Percentiles rank a stretch among this genome's conserved stretches.
phyloP scores from a whole-genome alignment of 1,140 invertebrate genomes.

The Drosophila nannoptera region DNA sequence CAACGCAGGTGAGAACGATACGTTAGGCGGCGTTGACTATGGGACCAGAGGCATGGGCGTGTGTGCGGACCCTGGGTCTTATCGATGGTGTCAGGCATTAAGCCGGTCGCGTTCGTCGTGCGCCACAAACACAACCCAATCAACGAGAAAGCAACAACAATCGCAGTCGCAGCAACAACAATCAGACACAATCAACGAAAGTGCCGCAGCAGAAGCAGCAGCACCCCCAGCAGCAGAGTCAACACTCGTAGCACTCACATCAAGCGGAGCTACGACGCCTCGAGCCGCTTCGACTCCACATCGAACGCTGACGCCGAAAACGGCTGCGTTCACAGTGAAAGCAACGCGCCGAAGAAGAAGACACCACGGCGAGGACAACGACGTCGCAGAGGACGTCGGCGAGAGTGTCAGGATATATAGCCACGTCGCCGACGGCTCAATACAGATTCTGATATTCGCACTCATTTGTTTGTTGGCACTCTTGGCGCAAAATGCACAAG shows the following conservation, averaged over 20 bases:
- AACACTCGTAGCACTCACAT: constrained; percentile 31
- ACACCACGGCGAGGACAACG: constrained; percentile 25
- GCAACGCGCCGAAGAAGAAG: constrained; percentile 50
- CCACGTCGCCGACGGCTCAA: constrained; percentile 25
- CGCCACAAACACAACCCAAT: constrained; percentile 46
- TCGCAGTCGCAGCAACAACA: constrained; percentile 27
- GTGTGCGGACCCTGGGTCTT: constrained; percentile 86
- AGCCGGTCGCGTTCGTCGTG: constrained; percentile 76
- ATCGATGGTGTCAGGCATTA: constrained; percentile 83
- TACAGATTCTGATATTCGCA: constrained; percentile 49
- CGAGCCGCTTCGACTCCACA: constrained; percentile 23
- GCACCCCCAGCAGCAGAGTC: constrained; percentile 6
- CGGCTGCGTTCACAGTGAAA: constrained; percentile 65
- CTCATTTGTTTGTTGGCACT: constrained; percentile 57
- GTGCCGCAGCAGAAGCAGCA: constrained; percentile 29
- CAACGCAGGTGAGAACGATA: constrained; percentile 84
- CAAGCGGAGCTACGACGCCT: constrained; percentile 42
- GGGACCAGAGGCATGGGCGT: constrained; percentile 90
- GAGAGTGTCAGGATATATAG: constrained; percentile 8
- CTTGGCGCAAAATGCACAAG: constrained; percentile 58
- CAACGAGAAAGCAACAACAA: constrained; percentile 33
- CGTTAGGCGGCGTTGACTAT: constrained; percentile 87
- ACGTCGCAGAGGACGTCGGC: constrained; percentile 43
- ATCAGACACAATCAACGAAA: constrained; percentile 46
- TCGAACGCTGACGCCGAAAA: constrained; percentile 42